A percentile compares a stretch with the other conserved stretches of the same genome.
Conservation (phyloP, 2,113 vertebrate genomes). For the Nycticorax nycticorax region DNA sequence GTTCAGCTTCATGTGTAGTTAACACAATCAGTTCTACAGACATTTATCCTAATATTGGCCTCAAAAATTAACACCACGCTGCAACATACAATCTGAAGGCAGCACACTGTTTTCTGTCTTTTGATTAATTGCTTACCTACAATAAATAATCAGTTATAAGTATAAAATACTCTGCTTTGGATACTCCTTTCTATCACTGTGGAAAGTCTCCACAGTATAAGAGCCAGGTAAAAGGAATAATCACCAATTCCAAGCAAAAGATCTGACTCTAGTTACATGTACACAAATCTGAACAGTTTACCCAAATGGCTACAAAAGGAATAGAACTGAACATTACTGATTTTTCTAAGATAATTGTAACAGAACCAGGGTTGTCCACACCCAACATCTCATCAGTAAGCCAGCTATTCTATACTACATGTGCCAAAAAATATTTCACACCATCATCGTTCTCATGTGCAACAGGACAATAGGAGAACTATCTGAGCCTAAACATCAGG, state of each 20-base stretch:
- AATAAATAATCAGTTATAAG: background rate
- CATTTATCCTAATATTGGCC: background rate
- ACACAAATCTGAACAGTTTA: background rate
- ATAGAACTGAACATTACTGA: background rate
- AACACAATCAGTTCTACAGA: background rate
- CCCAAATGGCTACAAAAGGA: background rate
- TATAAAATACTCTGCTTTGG: background rate
- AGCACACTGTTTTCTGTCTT: background rate
- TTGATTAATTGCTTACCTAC: background rate
- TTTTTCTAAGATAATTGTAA: background rate
- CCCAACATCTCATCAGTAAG: background rate
- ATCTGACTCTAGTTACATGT: rapidly evolving
- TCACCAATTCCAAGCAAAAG: background rate
- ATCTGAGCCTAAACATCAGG: background rate
- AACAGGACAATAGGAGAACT: background rate
- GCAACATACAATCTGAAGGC: background rate
- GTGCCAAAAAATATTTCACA: background rate
- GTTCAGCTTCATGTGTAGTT: background rate
- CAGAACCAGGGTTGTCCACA: background rate
- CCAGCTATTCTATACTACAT: background rate
- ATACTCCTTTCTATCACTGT: background rate
- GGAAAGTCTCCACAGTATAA: background rate
- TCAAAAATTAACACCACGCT: background rate
- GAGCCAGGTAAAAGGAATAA: background rate
- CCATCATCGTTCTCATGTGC: background rate